Conservation (phyloP, 1,140 invertebrate genomes). For the Papilio polyxenes region DNA sequence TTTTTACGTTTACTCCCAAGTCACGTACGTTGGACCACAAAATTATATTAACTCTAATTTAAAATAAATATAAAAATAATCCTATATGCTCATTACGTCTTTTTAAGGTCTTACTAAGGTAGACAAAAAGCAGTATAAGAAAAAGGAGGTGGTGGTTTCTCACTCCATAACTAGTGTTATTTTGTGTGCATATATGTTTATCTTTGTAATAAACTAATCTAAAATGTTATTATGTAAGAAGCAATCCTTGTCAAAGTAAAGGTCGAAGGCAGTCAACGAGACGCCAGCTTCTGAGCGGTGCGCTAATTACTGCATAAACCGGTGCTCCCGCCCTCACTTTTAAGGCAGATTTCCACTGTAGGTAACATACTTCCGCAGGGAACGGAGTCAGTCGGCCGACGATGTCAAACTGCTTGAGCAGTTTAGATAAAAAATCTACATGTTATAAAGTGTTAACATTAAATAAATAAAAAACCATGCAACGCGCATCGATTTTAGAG, state of each 20-base stretch:
- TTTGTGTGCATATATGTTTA: neutral
- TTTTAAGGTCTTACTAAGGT: neutral
- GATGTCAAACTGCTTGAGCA: no score
- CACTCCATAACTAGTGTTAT: neutral
- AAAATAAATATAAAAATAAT: neutral
- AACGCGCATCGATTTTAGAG: no score
- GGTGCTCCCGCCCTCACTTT: neutral
- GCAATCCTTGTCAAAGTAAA: slow-evolving; percentile 21
- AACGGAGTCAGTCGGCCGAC: no score
- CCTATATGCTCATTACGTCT: neutral
- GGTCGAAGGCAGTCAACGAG: slow-evolving; percentile 15
- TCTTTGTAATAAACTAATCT: neutral
- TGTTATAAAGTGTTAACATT: no score
- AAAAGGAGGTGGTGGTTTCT: neutral
- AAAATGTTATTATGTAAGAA: slow-evolving; percentile 1
- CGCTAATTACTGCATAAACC: slow-evolving; percentile 13
- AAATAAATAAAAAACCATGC: no score
- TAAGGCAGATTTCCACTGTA: neutral
- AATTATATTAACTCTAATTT: slow-evolving; percentile 16
- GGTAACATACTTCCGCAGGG: no score
- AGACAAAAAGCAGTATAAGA: neutral
- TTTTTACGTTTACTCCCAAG: slow-evolving; percentile 30
- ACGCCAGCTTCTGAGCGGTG: slow-evolving; percentile 10
- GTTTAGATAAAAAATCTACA: no score
- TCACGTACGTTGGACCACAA: slow-evolving; percentile 11